phyloP scores from a whole-genome alignment of 2,113 vertebrate species.

The Nyctibius bracteatus region DNA sequence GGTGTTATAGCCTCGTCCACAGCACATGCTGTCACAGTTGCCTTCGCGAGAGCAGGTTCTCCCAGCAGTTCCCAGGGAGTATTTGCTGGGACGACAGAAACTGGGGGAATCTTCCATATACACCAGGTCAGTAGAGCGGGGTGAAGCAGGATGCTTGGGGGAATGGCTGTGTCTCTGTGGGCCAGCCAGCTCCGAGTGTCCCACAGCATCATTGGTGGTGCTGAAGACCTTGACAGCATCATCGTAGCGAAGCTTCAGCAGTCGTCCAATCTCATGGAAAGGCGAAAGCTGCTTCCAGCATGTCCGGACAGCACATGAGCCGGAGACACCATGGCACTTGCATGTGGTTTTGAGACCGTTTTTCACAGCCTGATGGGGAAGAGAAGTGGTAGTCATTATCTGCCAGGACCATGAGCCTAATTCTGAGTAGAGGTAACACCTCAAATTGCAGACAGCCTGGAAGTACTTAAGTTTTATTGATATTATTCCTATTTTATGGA shows the following conservation, averaged over 20 bases:
- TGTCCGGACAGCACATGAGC: slow-evolving; percentile 92
- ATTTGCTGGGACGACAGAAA: slow-evolving; percentile 92
- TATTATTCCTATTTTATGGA: not conserved
- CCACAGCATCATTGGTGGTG: slow-evolving; percentile 89
- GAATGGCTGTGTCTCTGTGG: slow-evolving; percentile 66
- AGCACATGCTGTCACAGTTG: slow-evolving; percentile 94
- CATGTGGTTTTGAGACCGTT: slow-evolving; percentile 95
- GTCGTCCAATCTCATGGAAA: slow-evolving; percentile 89
- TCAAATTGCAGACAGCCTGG: not conserved
- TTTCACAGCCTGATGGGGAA: slow-evolving; percentile 85
- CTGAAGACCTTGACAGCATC: slow-evolving; percentile 87
- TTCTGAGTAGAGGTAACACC: not conserved
- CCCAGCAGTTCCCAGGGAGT: slow-evolving; percentile 87
- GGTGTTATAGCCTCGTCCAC: slow-evolving; percentile 94
- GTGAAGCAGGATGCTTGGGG: slow-evolving; percentile 39
- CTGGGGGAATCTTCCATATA: slow-evolving; percentile 96
- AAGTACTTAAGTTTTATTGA: not conserved
- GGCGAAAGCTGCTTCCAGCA: slow-evolving; percentile 98
- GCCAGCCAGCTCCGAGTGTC: slow-evolving; percentile 83
- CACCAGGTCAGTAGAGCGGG: slow-evolving; percentile 85
- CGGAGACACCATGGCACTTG: slow-evolving; percentile 96
- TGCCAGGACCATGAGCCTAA: not conserved
- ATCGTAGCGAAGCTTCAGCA: slow-evolving; percentile 91
- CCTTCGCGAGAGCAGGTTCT: slow-evolving; percentile 89
- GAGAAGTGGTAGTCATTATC: not conserved